Evolutionary conservation across 2,113 vertebrate genomes (phyloP).

Genomic region (Kobus ellipsiprymnus): DNA sequence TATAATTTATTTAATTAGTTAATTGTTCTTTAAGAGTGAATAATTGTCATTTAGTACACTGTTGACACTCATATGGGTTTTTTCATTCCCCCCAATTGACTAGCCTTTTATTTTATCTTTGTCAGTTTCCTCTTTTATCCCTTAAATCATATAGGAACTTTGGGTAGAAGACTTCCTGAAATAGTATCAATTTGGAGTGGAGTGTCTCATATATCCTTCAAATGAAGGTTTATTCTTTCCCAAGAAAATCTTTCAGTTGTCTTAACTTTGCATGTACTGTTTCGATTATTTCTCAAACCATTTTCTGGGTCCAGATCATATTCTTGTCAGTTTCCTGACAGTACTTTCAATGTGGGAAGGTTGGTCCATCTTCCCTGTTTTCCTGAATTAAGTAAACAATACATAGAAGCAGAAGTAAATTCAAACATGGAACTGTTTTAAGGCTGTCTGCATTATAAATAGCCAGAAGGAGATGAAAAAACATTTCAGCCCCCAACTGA

Average conservation of each 20-base stretch:
- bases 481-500: background rate
- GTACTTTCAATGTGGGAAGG: background rate
- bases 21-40: background rate
- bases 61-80: background rate
- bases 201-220: background rate
- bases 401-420: background rate
- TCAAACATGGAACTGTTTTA: background rate
- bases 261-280: background rate
- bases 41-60: background rate
- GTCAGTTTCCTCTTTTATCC: background rate
- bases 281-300: conserved; percentile 6
- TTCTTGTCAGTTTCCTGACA: background rate
- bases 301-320: background rate
- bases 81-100: background rate
- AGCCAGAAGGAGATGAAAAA: background rate
- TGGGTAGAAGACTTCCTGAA: background rate
- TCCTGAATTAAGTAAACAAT: background rate
- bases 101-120: background rate
- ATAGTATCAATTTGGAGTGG: conserved; percentile 1
- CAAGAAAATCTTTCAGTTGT: background rate
- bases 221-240: background rate
- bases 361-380: background rate
- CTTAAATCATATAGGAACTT: background rate
- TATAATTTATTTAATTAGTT: background rate
- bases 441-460: background rate